These are phyloP conservation scores for Lethrus apterus DNA, from an alignment of 1,140 invertebrate species.

Conservation along the genomic window DNA sequence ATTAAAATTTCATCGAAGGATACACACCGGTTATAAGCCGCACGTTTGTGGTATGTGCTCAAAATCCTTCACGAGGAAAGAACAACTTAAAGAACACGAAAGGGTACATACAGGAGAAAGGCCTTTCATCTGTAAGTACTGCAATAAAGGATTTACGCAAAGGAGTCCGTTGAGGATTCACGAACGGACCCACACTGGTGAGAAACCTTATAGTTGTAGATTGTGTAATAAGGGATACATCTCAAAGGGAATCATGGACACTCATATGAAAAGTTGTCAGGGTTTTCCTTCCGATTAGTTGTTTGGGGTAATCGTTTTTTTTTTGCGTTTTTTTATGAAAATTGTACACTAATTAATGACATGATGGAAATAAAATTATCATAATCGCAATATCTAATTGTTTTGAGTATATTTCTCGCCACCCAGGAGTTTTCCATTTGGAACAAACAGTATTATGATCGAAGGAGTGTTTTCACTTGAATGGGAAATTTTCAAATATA, in stretches of 20 bases:
- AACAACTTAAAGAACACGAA: constrained; percentile 38
- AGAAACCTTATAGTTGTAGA: constrained; percentile 45
- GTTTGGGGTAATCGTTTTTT: too few relatives aligned
- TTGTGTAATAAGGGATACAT: constrained; percentile 41
- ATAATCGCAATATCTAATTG: too few relatives aligned
- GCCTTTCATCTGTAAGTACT: constrained; percentile 56
- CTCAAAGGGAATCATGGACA: constrained; percentile 23
- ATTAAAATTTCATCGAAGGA: constrained; percentile 57
- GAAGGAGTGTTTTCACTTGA: too few relatives aligned
- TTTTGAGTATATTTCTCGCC: too few relatives aligned
- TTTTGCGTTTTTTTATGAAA: too few relatives aligned
- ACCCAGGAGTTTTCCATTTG: too few relatives aligned
- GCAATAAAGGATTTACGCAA: constrained; percentile 50
- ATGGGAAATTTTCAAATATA: too few relatives aligned
- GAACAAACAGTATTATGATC: too few relatives aligned
- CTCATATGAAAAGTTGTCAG: constrained; percentile 24
- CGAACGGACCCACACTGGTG: constrained; percentile 42
- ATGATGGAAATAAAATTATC: too few relatives aligned
- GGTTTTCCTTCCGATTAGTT: too few relatives aligned
- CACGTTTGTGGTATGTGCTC: constrained; percentile 58
- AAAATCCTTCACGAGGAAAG: constrained; percentile 47
- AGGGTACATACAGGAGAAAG: constrained; percentile 67
- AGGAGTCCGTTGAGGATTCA: constrained; percentile 33
- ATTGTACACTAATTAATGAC: too few relatives aligned
- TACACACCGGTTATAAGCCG: constrained; percentile 63